Conservation (phyloP, 2,797 vertebrate species). For the Scarus forsteni region DNA sequence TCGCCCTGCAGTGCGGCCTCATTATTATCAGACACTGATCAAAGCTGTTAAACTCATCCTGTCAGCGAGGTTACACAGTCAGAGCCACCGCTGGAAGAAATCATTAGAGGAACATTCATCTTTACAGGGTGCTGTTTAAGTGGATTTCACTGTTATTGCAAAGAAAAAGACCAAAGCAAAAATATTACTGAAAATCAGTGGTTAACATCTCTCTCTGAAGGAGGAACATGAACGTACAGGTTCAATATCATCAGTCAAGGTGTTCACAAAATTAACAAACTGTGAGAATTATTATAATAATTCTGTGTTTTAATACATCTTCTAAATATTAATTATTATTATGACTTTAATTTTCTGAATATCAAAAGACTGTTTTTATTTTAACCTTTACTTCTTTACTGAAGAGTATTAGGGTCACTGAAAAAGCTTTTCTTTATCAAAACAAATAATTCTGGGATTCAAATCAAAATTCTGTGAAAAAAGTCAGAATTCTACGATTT, state of each 20-base stretch:
- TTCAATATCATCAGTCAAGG: background rate
- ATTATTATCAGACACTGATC: conserved; percentile 38
- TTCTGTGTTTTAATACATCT: too few species aligned
- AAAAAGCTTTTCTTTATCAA: too few species aligned
- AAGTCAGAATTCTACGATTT: too few species aligned
- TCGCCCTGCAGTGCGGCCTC: background rate
- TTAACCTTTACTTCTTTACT: too few species aligned
- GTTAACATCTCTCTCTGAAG: background rate
- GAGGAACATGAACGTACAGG: background rate
- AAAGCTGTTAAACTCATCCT: conserved; percentile 35
- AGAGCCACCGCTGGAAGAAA: conserved; percentile 21
- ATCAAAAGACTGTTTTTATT: too few species aligned
- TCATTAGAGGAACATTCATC: conserved; percentile 5
- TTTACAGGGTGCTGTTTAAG: conserved; percentile 4
- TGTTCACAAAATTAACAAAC: too few species aligned
- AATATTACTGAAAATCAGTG: background rate
- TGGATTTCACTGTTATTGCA: conserved; percentile 4
- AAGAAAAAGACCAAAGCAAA: background rate
- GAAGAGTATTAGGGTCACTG: too few species aligned
- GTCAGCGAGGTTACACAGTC: conserved; percentile 37
- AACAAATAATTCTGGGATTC: too few species aligned
- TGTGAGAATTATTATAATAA: too few species aligned
- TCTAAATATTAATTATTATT: too few species aligned
- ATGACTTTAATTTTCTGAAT: too few species aligned
- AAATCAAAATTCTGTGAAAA: too few species aligned